Evolutionary conservation across 2,888 invertebrate genomes (phyloP).

Genomic region (Parasteatoda lunata): DNA sequence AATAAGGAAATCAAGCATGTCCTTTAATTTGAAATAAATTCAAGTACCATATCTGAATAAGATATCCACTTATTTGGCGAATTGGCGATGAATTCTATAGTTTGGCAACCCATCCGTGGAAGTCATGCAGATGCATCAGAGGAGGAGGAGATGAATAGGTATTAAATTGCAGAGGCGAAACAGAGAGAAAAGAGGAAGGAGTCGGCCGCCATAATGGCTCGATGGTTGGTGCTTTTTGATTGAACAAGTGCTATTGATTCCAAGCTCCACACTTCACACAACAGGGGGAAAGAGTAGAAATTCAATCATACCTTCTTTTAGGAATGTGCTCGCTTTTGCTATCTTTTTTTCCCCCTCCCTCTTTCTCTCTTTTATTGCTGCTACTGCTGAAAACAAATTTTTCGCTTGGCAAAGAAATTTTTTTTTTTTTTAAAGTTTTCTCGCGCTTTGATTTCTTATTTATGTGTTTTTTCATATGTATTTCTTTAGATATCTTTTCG

Average conservation of each 20-base stretch:
- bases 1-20: too few species aligned
- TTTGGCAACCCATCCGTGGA: constrained; percentile 34
- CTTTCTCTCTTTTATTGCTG: neutral
- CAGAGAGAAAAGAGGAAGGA: constrained; percentile 33
- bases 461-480: neutral
- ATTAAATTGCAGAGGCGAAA: constrained; percentile 67
- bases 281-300: constrained; percentile 8
- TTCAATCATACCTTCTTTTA: constrained; percentile 16
- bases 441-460: neutral
- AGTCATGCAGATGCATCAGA: constrained; percentile 52
- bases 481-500: neutral
- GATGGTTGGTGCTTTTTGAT: constrained; percentile 67
- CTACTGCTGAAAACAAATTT: neutral
- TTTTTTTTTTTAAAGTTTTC: neutral
- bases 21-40: neutral
- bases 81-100: neutral
- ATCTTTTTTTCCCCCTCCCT: neutral
- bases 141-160: constrained; percentile 64
- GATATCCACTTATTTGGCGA: constrained; percentile 19
- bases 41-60: constrained; percentile 1
- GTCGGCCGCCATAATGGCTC: constrained; percentile 59
- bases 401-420: neutral
- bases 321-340: constrained; percentile 3
- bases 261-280: constrained; percentile 49
- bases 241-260: constrained; percentile 69